Evolutionary conservation across 2,113 vertebrate genomes (phyloP).

Genomic region (Caretta caretta): DNA sequence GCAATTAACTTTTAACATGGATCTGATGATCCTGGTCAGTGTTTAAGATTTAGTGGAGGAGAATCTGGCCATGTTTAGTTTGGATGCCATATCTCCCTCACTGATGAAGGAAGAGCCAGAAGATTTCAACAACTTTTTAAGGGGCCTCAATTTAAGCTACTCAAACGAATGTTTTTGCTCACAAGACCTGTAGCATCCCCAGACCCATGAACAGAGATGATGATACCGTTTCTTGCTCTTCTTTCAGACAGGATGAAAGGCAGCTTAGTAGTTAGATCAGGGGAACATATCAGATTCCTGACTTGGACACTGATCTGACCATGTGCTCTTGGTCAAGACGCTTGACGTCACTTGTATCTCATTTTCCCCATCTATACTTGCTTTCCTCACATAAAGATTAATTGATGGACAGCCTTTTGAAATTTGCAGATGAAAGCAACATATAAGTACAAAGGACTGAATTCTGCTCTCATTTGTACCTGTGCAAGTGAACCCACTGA

Average conservation of each 20-base stretch:
- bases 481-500: not conserved
- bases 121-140: slow-evolving; percentile 61
- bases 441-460: not conserved
- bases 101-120: slow-evolving; percentile 27
- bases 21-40: not conserved
- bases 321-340: not conserved
- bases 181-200: slow-evolving; percentile 1
- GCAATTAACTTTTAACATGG: not conserved
- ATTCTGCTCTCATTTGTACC: not conserved
- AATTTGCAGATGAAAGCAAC: not conserved
- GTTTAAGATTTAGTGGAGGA: not conserved
- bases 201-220: slow-evolving; percentile 19
- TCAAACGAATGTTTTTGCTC: slow-evolving; percentile 47
- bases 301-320: slow-evolving; percentile 33
- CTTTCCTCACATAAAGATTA: not conserved
- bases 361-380: not conserved
- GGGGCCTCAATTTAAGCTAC: slow-evolving; percentile 33
- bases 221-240: slow-evolving; percentile 43
- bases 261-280: rapidly evolving
- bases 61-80: slow-evolving; percentile 22
- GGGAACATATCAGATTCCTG: not conserved
- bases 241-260: slow-evolving; percentile 39
- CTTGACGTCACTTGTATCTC: slow-evolving; percentile 28
- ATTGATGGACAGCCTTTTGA: not conserved
- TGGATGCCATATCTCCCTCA: slow-evolving; percentile 43